Evolutionary conservation across 1,140 invertebrate species (phyloP).

Genomic region (Anagrus nilaparvatae): DNA sequence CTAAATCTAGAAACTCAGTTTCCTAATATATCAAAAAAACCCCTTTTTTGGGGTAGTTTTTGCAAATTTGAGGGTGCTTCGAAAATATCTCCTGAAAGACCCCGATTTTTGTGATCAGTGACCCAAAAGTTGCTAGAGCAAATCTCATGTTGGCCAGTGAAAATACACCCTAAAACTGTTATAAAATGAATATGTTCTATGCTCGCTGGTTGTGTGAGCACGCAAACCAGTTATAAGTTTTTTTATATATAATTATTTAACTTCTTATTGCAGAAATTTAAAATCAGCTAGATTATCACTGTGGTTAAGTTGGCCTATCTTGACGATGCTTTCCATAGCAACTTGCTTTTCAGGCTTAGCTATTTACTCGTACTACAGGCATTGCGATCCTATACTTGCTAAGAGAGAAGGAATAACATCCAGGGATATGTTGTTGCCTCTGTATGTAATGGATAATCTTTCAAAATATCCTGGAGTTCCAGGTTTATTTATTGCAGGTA

Average conservation of each 20-base stretch:
- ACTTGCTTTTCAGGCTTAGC: conserved; percentile 68
- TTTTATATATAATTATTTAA: neutral
- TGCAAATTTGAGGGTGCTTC: too few species aligned
- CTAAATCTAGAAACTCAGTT: too few species aligned
- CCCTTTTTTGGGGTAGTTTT: too few species aligned
- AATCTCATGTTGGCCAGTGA: too few species aligned
- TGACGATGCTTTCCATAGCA: conserved; percentile 52
- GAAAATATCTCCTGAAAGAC: too few species aligned
- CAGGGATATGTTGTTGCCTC: conserved; percentile 55
- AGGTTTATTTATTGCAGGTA: conserved; percentile 66
- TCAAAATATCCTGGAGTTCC: conserved; percentile 59
- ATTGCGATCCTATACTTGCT: conserved; percentile 60
- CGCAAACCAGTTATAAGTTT: too few species aligned
- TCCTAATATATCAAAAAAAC: too few species aligned
- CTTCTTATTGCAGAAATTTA: conserved; percentile 50
- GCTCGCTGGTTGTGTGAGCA: too few species aligned
- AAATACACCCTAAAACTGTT: too few species aligned
- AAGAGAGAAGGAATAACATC: conserved; percentile 44
- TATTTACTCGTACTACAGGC: conserved; percentile 62
- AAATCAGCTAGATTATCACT: conserved; percentile 52
- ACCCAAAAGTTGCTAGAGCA: too few species aligned
- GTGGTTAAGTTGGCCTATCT: conserved; percentile 57
- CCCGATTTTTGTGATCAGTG: too few species aligned
- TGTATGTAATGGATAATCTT: conserved; percentile 70
- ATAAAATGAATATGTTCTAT: too few species aligned